Conservation (phyloP, 2,888 invertebrate genomes). For the Acheta domesticus region DNA sequence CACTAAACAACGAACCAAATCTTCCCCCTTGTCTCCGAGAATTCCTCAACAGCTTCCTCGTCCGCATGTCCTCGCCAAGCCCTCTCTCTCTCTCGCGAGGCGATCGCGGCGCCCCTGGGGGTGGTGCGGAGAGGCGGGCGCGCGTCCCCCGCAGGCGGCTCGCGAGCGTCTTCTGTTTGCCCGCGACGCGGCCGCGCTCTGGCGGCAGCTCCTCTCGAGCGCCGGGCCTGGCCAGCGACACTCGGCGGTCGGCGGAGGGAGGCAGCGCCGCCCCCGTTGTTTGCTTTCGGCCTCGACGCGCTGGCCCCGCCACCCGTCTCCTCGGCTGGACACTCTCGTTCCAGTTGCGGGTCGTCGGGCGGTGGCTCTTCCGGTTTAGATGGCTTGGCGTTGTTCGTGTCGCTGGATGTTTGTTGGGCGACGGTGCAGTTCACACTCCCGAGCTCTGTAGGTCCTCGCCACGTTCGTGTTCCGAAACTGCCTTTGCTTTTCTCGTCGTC, state of each 20-base stretch:
- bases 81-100: background rate
- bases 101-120: background rate
- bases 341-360: too few species aligned
- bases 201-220: background rate
- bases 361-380: too few species aligned
- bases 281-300: too few species aligned
- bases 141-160: background rate
- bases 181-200: background rate
- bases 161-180: background rate
- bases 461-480: too few species aligned
- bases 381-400: too few species aligned
- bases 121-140: too few species aligned
- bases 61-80: background rate
- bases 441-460: too few species aligned
- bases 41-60: background rate
- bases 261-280: background rate
- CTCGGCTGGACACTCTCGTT: too few species aligned
- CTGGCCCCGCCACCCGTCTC: too few species aligned
- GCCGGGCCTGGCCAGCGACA: background rate
- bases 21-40: background rate
- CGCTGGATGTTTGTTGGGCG: too few species aligned
- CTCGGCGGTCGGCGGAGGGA: background rate
- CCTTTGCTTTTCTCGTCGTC: too few species aligned
- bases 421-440: too few species aligned
- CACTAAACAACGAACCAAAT: background rate